These are phyloP conservation scores for Oryzias javanicus DNA, from an alignment of 2,113 vertebrate species.

Conservation along the genomic window DNA sequence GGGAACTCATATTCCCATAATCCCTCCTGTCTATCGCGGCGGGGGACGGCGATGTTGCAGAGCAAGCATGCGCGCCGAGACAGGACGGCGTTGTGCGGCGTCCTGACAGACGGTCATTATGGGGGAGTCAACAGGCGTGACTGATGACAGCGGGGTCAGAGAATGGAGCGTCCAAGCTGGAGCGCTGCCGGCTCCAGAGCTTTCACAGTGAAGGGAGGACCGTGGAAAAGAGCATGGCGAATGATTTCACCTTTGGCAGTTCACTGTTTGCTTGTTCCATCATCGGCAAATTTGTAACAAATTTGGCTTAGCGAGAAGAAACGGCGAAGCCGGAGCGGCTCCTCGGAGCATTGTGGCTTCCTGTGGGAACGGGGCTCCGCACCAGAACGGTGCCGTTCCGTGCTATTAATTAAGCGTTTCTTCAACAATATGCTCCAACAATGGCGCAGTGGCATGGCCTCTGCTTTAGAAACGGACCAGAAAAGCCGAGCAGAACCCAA, in stretches of 20 bases:
- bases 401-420: neutral
- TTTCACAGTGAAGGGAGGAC: conserved; percentile 53
- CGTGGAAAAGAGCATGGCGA: conserved; percentile 69
- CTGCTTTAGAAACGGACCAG: conserved; percentile 1
- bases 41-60: conserved; percentile 39
- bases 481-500: neutral
- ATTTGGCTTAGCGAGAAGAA: conserved; percentile 38
- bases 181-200: conserved; percentile 60
- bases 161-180: conserved; percentile 66
- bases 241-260: conserved; percentile 64
- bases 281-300: conserved; percentile 66
- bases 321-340: conserved; percentile 23
- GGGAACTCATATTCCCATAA: conserved; percentile 75
- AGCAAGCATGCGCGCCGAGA: conserved; percentile 75
- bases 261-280: conserved; percentile 65
- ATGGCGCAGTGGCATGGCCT: neutral
- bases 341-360: conserved; percentile 32
- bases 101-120: conserved; percentile 72
- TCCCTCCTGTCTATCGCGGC: conserved; percentile 27
- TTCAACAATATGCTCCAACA: no score
- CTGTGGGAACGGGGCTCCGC: conserved; percentile 54
- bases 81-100: conserved; percentile 63
- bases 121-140: conserved; percentile 75
- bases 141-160: conserved; percentile 74
- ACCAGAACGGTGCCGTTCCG: conserved; percentile 14